Evolutionary conservation across 1,140 invertebrate genomes (phyloP).

Genomic region (Palaemon carinicauda): DNA sequence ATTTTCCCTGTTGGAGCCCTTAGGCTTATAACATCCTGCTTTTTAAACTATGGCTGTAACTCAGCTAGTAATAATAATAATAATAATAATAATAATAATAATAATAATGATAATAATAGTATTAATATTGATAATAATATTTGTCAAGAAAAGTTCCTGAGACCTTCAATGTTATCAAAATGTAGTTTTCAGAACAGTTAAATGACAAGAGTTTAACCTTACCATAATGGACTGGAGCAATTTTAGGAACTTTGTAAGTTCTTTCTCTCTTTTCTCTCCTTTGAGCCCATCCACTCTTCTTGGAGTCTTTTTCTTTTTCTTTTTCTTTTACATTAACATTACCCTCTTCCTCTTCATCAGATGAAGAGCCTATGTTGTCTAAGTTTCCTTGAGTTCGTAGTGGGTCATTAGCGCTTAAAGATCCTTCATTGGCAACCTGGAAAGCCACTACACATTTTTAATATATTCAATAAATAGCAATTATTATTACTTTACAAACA

Average conservation of each 20-base stretch:
- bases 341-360: conserved; percentile 23
- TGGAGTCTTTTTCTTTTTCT: background rate
- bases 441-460: background rate
- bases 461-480: background rate
- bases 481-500: too few relatives aligned
- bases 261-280: background rate
- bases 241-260: conserved; percentile 26
- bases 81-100: too few relatives aligned
- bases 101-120: too few relatives aligned
- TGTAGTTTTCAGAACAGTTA: background rate
- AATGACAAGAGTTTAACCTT: background rate
- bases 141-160: too few relatives aligned
- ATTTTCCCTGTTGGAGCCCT: too few relatives aligned
- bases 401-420: conserved; percentile 15
- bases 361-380: conserved; percentile 35
- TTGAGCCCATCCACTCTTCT: background rate
- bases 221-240: conserved; percentile 35
- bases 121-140: too few relatives aligned
- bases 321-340: background rate
- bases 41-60: too few relatives aligned
- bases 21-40: too few relatives aligned
- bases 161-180: too few relatives aligned
- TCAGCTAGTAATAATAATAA: too few relatives aligned
- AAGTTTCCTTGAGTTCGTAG: conserved; percentile 10
- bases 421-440: conserved; percentile 27